Percentiles rank a stretch among this genome's conserved stretches.
Conservation (phyloP, 1,140 invertebrate genomes). For the Drosophila subpulchrella region DNA sequence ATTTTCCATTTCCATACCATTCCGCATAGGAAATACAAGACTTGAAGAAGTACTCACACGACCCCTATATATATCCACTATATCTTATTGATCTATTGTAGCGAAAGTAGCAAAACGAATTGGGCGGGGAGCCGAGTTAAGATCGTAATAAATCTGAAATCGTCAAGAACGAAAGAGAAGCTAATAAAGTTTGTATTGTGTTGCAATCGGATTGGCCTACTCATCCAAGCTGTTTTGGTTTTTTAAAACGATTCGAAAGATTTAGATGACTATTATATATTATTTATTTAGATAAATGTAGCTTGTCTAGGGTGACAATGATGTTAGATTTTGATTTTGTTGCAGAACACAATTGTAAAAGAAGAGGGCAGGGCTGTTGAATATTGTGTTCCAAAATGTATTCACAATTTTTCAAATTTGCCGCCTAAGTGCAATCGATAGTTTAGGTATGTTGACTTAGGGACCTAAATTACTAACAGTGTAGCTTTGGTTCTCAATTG, state of each 20-base stretch:
- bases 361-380: too few species aligned
- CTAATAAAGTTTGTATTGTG: constrained; percentile 26
- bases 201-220: neutral
- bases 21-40: constrained; percentile 61
- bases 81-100: constrained; percentile 41
- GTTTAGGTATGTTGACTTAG: neutral
- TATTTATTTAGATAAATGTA: too few species aligned
- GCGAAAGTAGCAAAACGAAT: constrained; percentile 42
- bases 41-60: constrained; percentile 62
- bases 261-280: too few species aligned
- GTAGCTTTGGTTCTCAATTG: too few species aligned
- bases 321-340: too few species aligned
- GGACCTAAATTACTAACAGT: too few species aligned
- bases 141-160: constrained; percentile 35
- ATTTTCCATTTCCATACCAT: constrained; percentile 56
- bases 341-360: too few species aligned
- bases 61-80: constrained; percentile 33
- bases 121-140: constrained; percentile 33
- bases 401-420: neutral
- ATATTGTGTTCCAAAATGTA: neutral
- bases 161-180: neutral
- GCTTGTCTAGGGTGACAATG: too few species aligned
- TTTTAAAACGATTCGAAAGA: too few species aligned
- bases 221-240: too few species aligned
- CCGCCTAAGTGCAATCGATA: neutral